Conservation (phyloP, 2,797 vertebrate species). For the Chelonia mydas region DNA sequence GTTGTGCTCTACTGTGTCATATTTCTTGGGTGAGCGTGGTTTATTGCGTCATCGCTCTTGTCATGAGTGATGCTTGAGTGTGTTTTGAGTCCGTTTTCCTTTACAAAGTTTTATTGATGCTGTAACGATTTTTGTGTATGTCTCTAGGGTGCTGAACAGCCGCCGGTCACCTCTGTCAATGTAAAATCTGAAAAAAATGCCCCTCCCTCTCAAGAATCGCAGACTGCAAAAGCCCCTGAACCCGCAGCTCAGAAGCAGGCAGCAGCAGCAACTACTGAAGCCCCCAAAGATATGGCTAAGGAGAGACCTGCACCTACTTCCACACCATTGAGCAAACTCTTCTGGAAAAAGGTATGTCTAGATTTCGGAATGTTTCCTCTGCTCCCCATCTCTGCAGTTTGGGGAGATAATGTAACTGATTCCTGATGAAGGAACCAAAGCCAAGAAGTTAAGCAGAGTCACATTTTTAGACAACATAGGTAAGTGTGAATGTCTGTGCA, state of each 20-base stretch:
- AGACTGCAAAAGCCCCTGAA: slow-evolving; percentile 80
- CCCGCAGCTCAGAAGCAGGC: slow-evolving; percentile 63
- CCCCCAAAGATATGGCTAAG: slow-evolving; percentile 62
- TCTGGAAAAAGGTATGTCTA: slow-evolving; percentile 83
- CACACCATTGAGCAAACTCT: slow-evolving; percentile 78
- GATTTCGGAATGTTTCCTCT: not conserved
- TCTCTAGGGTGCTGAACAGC: slow-evolving; percentile 73
- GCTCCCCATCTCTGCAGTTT: not conserved
- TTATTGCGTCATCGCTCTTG: fast-evolving
- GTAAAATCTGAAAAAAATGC: slow-evolving; percentile 83
- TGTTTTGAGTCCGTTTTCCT: fast-evolving
- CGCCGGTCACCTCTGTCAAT: slow-evolving; percentile 57
- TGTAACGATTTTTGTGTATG: fast-evolving
- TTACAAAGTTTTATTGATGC: fast-evolving
- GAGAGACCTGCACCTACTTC: slow-evolving; percentile 73
- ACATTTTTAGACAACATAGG: not conserved
- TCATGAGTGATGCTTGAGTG: fast-evolving
- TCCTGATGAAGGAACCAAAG: not conserved
- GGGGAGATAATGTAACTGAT: too few relatives aligned
- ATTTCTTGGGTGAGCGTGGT: fast-evolving
- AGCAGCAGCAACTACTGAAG: not conserved
- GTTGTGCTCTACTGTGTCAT: not conserved
- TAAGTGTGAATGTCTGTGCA: fast-evolving
- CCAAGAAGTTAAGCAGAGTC: not conserved
- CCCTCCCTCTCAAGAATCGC: slow-evolving; percentile 75